These are phyloP conservation scores for Cetonia aurata DNA, from an alignment of 2,888 invertebrate species.

Conservation along the genomic window DNA sequence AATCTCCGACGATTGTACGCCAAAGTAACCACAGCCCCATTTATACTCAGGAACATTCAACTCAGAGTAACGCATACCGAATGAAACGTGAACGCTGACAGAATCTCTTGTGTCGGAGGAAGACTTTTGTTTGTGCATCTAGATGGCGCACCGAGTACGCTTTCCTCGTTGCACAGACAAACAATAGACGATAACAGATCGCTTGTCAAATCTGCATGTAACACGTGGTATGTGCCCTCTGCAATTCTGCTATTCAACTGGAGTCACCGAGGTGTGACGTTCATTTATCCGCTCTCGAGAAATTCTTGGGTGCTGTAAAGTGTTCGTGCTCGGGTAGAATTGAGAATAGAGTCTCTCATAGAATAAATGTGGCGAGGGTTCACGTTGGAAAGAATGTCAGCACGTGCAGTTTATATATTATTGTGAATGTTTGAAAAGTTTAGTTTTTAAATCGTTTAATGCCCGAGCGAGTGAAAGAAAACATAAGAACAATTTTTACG, in stretches of 20 bases:
- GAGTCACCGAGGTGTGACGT: conserved; percentile 29
- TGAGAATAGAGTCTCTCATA: not conserved
- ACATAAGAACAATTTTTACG: no score
- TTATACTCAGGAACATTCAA: conserved; percentile 6
- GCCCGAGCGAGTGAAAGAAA: no score
- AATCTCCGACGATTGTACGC: conserved; percentile 9
- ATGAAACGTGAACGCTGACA: conserved; percentile 20
- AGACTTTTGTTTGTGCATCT: not conserved
- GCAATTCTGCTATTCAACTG: conserved; percentile 24
- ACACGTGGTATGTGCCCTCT: conserved; percentile 16
- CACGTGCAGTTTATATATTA: not conserved
- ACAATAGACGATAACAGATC: conserved; percentile 36
- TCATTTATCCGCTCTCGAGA: conserved; percentile 22
- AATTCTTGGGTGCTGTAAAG: not conserved
- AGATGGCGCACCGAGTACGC: conserved; percentile 2
- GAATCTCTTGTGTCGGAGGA: conserved; percentile 11
- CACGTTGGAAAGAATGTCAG: not conserved
- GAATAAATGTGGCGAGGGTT: not conserved
- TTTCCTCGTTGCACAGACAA: conserved; percentile 11
- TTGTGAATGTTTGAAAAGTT: no score
- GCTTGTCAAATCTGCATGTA: conserved; percentile 34
- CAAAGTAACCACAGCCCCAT: conserved; percentile 10
- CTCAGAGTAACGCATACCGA: conserved; percentile 9
- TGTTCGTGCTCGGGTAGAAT: not conserved
- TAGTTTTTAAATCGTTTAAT: no score